These are phyloP conservation scores for Passer montanus DNA, from an alignment of 2,113 vertebrate genomes.

Conservation along the genomic window DNA sequence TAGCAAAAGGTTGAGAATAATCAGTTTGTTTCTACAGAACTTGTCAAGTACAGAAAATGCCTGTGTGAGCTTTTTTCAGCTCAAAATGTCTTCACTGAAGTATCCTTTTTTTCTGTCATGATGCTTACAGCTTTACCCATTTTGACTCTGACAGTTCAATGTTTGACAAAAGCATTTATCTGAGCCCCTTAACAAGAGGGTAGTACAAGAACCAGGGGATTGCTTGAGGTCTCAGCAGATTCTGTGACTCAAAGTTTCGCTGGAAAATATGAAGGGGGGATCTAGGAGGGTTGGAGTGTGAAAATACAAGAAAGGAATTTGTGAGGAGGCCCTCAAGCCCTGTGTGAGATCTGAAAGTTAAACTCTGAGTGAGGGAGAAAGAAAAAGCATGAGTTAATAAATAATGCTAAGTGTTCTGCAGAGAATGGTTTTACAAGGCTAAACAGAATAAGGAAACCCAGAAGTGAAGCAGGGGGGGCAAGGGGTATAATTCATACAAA, in stretches of 20 bases:
- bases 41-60: background rate
- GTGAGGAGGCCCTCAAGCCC: background rate
- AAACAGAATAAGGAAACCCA: background rate
- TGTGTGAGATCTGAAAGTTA: background rate
- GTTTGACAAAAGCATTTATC: background rate
- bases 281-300: fast-evolving
- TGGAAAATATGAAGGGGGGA: background rate
- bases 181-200: background rate
- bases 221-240: background rate
- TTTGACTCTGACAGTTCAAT: background rate
- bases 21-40: background rate
- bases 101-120: background rate
- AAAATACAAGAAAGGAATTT: background rate
- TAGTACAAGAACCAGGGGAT: background rate
- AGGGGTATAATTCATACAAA: constrained; percentile 6
- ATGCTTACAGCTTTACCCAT: background rate
- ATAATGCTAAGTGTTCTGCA: background rate
- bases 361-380: background rate
- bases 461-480: background rate
- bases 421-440: constrained; percentile 8
- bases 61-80: background rate
- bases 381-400: background rate
- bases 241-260: background rate
- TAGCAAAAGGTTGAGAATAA: background rate
- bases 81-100: background rate